These are phyloP conservation scores for Linyphia triangularis DNA, from an alignment of 2,888 invertebrate species.

Conservation along the genomic window DNA sequence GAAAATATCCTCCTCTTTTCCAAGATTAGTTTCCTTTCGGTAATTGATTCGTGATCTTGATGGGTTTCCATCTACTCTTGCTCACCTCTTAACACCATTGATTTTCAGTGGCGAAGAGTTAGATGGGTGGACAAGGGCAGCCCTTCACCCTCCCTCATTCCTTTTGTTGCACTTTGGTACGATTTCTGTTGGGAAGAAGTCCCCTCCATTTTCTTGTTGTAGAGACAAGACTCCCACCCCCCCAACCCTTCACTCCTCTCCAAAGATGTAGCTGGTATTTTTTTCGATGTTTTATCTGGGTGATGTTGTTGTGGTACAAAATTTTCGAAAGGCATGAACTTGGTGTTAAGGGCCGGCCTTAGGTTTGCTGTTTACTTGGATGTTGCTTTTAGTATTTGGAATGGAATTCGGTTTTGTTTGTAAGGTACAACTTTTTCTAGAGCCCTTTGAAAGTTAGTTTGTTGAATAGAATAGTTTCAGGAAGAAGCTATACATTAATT, in stretches of 20 bases:
- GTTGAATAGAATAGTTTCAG: too few relatives aligned
- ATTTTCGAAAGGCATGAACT: too few relatives aligned
- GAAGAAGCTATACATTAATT: too few relatives aligned
- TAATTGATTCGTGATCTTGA: constrained; percentile 20
- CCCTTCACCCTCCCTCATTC: neutral
- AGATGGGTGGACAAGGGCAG: neutral
- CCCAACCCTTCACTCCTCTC: too few relatives aligned
- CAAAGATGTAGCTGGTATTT: neutral
- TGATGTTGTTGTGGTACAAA: neutral
- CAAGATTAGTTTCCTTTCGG: neutral
- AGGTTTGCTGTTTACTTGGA: too few relatives aligned
- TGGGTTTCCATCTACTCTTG: constrained; percentile 4
- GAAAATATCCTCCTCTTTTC: neutral
- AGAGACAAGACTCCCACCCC: neutral
- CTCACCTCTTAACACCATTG: constrained; percentile 3
- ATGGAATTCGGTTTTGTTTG: too few relatives aligned
- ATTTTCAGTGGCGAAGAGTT: neutral
- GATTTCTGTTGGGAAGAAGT: constrained; percentile 7
- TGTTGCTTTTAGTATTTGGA: too few relatives aligned
- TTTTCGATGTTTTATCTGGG: neutral
- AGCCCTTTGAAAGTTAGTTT: too few relatives aligned
- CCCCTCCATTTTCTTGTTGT: neutral
- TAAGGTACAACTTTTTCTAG: too few relatives aligned
- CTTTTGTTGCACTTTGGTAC: neutral
- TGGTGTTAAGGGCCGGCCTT: too few relatives aligned